phyloP scores from a whole-genome alignment of 2,113 vertebrate species.

The Microtus montanus region DNA sequence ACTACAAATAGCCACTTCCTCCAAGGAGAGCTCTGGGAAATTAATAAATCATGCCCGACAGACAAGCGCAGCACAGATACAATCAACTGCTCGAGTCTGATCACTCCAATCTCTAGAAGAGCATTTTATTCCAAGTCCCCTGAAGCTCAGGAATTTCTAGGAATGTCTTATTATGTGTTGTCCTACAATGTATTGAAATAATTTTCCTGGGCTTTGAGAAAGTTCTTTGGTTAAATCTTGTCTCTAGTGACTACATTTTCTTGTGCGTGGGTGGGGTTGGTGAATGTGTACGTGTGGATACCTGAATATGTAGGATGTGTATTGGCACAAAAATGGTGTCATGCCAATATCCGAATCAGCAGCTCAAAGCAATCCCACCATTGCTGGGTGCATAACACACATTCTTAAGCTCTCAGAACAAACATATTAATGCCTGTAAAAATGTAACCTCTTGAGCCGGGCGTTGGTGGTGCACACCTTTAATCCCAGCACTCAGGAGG shows the following conservation, averaged over 20 bases:
- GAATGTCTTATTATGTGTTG: conserved; percentile 24
- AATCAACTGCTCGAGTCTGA: conserved; percentile 54
- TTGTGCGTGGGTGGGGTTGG: background rate
- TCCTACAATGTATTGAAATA: background rate
- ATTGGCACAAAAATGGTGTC: background rate
- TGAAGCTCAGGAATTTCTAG: conserved; percentile 40
- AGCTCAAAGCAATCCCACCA: conserved; percentile 1
- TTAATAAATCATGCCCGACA: conserved; percentile 50
- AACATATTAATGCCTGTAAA: background rate
- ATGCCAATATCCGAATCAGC: background rate
- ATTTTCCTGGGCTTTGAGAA: background rate
- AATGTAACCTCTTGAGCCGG: too few relatives aligned
- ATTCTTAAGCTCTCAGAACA: conserved; percentile 6
- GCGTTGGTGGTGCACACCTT: too few relatives aligned
- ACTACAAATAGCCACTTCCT: conserved; percentile 57
- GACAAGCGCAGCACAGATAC: conserved; percentile 29
- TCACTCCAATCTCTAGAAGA: background rate
- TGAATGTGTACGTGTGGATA: conserved; percentile 2
- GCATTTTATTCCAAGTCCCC: background rate
- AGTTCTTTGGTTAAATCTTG: background rate
- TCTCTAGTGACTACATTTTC: background rate
- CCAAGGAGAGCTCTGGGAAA: conserved; percentile 54
- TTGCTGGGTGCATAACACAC: background rate
- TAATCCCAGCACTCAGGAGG: too few relatives aligned
- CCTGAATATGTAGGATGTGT: background rate